phyloP scores from a whole-genome alignment of 2,113 vertebrate genomes.

The Channa maculata region DNA sequence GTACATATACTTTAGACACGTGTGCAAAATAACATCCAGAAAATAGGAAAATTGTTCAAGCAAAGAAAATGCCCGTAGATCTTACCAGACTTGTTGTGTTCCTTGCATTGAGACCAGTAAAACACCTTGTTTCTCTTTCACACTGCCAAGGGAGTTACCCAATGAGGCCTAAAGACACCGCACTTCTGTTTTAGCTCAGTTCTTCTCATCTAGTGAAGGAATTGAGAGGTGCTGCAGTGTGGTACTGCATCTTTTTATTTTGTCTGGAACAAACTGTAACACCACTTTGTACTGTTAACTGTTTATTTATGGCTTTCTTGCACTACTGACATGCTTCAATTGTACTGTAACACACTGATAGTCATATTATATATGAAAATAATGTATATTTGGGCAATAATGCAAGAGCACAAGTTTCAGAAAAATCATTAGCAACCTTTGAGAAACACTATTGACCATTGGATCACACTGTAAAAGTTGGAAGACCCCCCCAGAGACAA shows the following conservation, averaged over 20 bases:
- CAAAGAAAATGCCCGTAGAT: not conserved
- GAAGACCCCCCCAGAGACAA: slow-evolving; percentile 17
- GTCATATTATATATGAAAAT: slow-evolving; percentile 53
- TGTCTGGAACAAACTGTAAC: not conserved
- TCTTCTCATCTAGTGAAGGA: not conserved
- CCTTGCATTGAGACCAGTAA: not conserved
- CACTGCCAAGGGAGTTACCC: not conserved
- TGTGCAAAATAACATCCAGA: too few species aligned
- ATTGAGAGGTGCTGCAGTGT: not conserved
- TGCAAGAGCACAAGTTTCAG: slow-evolving; percentile 39
- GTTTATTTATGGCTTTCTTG: slow-evolving; percentile 77
- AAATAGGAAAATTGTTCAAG: not conserved
- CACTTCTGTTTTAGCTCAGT: not conserved
- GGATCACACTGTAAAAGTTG: slow-evolving; percentile 31
- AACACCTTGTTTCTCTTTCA: not conserved
- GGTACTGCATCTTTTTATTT: too few species aligned
- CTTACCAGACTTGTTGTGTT: slow-evolving; percentile 19
- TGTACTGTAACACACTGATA: slow-evolving; percentile 18
- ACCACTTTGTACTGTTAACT: not conserved
- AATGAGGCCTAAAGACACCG: not conserved
- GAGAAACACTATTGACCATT: slow-evolving; percentile 26
- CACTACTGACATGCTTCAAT: slow-evolving; percentile 46
- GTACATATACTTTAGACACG: too few species aligned
- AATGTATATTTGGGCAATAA: slow-evolving; percentile 52
- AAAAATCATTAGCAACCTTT: slow-evolving; percentile 37